Percentiles rank a stretch among this genome's conserved stretches.
Conservation (phyloP, 1,140 invertebrate genomes). For the Heliconius melpomene region DNA sequence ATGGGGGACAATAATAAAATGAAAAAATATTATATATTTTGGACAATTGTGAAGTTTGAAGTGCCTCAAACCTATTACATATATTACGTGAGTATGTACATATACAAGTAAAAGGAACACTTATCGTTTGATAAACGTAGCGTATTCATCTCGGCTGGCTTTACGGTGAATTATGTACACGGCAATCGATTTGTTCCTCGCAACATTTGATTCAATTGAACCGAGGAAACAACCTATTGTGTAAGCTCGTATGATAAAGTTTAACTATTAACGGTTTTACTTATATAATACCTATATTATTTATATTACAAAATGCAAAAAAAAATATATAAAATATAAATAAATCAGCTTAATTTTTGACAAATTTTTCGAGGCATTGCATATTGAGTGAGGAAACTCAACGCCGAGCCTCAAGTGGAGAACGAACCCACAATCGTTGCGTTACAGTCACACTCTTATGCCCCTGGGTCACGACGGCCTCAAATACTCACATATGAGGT, state of each 20-base stretch:
- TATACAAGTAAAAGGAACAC: constrained; percentile 8
- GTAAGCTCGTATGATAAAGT: constrained; percentile 43
- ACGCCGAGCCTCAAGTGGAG: too few species aligned
- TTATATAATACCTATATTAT: not conserved
- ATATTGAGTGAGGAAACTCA: too few species aligned
- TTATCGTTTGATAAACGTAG: constrained; percentile 25
- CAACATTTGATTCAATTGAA: constrained; percentile 64
- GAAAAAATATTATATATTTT: too few species aligned
- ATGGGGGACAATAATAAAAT: too few species aligned
- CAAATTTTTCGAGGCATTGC: too few species aligned
- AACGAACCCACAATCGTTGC: too few species aligned
- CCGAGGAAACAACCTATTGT: constrained; percentile 53
- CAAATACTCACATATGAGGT: too few species aligned
- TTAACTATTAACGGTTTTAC: not conserved
- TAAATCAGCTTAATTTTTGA: too few species aligned
- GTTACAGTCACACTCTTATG: too few species aligned
- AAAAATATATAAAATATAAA: too few species aligned
- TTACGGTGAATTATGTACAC: constrained; percentile 50
- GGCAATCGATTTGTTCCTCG: constrained; percentile 62
- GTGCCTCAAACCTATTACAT: not conserved
- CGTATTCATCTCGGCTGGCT: constrained; percentile 43
- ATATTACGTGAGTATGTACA: not conserved
- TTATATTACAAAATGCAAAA: not conserved
- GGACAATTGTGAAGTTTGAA: not conserved
- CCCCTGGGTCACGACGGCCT: too few species aligned